Evolutionary conservation across 2,113 vertebrate genomes (phyloP).

Genomic region (Microcebus tavaratra): DNA sequence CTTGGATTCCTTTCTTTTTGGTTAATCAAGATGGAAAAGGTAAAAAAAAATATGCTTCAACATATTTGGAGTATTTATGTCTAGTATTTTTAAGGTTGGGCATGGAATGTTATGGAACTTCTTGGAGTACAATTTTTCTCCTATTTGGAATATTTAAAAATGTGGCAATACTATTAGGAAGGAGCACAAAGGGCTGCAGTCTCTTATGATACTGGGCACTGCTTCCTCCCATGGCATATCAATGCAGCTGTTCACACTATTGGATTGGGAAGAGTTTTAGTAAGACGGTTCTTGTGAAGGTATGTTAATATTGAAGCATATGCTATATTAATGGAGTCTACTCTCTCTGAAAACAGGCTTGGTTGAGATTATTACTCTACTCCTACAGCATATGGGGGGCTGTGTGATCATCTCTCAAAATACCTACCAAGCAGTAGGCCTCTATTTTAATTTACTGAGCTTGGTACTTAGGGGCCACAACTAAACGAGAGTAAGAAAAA

Average conservation of each 20-base stretch:
- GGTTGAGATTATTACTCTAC: not conserved
- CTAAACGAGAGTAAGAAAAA: not conserved
- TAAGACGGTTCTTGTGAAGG: not conserved
- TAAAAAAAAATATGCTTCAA: not conserved
- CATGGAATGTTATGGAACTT: not conserved
- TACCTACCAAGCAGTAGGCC: not conserved
- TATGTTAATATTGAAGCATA: not conserved
- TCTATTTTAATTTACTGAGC: not conserved
- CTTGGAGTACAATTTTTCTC: not conserved
- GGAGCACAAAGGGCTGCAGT: not conserved
- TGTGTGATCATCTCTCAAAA: not conserved
- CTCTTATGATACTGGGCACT: not conserved
- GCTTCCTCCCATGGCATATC: no score
- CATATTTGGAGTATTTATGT: not conserved
- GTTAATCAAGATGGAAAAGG: not conserved
- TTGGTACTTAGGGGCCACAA: not conserved
- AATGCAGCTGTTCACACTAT: no score
- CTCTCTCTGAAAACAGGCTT: not conserved
- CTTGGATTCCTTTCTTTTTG: not conserved
- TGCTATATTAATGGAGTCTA: not conserved
- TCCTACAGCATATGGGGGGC: not conserved
- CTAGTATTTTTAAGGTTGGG: not conserved
- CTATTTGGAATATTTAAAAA: not conserved
- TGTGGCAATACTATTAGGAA: not conserved
- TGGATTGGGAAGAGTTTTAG: not conserved